Evolutionary conservation across 2,113 vertebrate genomes (phyloP).

Genomic region (Sterna hirundo): DNA sequence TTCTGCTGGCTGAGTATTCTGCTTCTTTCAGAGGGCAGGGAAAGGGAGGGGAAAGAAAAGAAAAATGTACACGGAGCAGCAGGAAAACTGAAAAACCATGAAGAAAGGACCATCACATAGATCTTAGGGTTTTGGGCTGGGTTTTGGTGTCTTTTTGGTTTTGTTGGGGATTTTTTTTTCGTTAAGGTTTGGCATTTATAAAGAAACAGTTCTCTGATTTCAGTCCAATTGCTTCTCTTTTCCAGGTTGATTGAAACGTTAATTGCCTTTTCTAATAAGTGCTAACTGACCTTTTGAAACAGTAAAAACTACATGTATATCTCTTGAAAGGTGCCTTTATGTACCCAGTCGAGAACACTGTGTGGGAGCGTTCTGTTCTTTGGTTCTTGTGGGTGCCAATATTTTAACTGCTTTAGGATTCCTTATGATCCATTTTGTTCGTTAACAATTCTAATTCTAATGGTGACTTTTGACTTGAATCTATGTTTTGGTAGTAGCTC

Average conservation of each 20-base stretch:
- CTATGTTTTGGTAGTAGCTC: background rate
- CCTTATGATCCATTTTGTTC: background rate
- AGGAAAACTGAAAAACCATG: background rate
- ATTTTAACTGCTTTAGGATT: slow-evolving; percentile 26
- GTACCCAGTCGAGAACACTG: background rate
- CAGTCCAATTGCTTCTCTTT: background rate
- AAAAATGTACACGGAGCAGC: background rate
- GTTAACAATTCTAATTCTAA: slow-evolving; percentile 1
- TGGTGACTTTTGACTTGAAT: slow-evolving; percentile 12
- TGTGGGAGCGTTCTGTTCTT: background rate
- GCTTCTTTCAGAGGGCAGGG: background rate
- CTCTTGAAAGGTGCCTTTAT: slow-evolving; percentile 50
- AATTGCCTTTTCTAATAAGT: slow-evolving; percentile 40
- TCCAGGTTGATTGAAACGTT: slow-evolving; percentile 34
- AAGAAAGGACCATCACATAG: background rate
- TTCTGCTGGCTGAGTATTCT: background rate
- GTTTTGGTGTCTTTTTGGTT: background rate
- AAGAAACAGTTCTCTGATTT: background rate
- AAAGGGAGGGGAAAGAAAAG: background rate
- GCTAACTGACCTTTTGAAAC: slow-evolving; percentile 38
- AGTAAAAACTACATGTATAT: background rate
- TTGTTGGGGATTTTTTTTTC: background rate
- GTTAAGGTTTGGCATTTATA: background rate
- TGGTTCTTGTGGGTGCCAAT: background rate
- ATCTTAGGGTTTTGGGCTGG: background rate